Evolutionary conservation across 2,888 invertebrate genomes (phyloP).

Genomic region (Perdita meconis): DNA sequence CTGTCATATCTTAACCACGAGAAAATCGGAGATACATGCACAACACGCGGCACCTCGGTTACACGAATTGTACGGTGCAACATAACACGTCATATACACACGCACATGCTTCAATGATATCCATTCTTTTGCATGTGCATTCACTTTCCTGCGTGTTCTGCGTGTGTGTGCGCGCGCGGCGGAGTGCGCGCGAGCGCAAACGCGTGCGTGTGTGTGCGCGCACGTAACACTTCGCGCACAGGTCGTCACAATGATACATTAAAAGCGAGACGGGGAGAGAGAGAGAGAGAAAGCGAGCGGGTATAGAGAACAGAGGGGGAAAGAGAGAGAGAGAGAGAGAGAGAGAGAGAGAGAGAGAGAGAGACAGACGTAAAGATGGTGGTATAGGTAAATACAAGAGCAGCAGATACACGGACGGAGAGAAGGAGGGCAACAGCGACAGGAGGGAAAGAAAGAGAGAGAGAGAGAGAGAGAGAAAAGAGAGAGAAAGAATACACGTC

Average conservation of each 20-base stretch:
- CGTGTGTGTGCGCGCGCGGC: neutral
- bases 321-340: constrained; percentile 24
- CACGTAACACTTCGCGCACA: constrained; percentile 49
- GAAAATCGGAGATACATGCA: constrained; percentile 35
- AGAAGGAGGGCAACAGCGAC: neutral
- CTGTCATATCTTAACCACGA: constrained; percentile 44
- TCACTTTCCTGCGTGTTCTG: neutral
- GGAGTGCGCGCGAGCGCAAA: neutral
- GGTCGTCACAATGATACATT: constrained; percentile 59
- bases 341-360: constrained; percentile 11
- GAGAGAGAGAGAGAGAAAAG: constrained; percentile 10
- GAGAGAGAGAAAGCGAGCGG: constrained; percentile 7
- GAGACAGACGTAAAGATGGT: constrained; percentile 17
- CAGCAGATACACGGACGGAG: constrained; percentile 18
- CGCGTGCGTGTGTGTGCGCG: constrained; percentile 8
- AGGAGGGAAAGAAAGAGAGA: neutral
- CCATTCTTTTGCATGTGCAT: constrained; percentile 41
- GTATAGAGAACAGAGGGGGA: constrained; percentile 28
- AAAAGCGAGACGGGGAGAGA: constrained; percentile 30
- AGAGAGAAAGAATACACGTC: constrained; percentile 65
- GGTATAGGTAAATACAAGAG: constrained; percentile 20
- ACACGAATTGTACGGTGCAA: constrained; percentile 52
- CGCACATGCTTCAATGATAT: constrained; percentile 51
- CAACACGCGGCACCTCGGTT: constrained; percentile 45
- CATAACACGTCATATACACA: constrained; percentile 59